Conservation (phyloP, 2,888 invertebrate species). For the Thera obeliscata region DNA sequence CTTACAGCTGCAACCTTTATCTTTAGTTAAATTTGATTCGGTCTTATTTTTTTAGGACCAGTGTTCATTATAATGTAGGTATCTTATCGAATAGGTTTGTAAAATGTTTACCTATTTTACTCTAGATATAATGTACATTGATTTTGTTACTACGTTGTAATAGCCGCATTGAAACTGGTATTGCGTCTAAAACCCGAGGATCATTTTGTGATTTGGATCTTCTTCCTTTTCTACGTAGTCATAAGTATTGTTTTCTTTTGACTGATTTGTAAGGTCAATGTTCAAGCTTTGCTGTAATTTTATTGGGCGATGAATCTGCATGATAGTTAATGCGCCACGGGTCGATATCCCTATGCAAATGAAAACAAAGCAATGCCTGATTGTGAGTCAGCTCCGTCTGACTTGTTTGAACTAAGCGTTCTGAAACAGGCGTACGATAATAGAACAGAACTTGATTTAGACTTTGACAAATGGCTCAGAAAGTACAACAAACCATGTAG, state of each 20-base stretch:
- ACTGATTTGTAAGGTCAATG: no score
- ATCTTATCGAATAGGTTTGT: no score
- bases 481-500: constrained; percentile 17
- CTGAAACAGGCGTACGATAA: constrained; percentile 19
- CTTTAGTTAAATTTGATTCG: background rate
- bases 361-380: constrained; percentile 40
- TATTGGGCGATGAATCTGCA: constrained; percentile 15
- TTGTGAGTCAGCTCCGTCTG: constrained; percentile 34
- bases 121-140: no score
- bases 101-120: no score
- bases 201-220: no score
- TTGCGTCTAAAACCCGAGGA: no score
- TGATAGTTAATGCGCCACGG: constrained; percentile 24
- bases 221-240: no score
- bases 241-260: no score
- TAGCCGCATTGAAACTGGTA: no score
- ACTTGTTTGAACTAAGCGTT: constrained; percentile 24
- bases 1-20: constrained; percentile 15
- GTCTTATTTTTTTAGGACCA: background rate
- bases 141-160: no score
- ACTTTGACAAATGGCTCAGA: constrained; percentile 25
- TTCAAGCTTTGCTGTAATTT: background rate
- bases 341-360: constrained; percentile 37
- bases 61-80: no score
- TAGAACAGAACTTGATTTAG: constrained; percentile 25